Conservation (phyloP, 2,113 vertebrate genomes). For the Lophochroa leadbeateri region DNA sequence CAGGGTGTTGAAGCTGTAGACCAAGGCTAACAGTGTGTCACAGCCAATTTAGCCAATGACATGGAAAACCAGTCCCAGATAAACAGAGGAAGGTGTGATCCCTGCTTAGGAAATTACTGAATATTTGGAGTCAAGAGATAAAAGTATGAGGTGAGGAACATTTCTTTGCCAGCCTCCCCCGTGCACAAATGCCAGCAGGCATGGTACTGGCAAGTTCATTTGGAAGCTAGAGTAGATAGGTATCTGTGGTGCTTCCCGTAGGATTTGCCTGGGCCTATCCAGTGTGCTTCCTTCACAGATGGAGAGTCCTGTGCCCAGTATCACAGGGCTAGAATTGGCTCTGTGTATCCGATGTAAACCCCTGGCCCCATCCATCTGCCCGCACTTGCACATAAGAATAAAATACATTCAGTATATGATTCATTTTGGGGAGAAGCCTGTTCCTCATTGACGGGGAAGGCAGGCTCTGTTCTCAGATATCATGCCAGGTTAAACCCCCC, state of each 20-base stretch:
- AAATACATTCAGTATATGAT: background rate
- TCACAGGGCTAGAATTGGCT: background rate
- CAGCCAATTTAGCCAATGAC: background rate
- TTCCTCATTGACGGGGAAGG: fast-evolving
- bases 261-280: background rate
- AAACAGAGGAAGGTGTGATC: background rate
- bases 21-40: background rate
- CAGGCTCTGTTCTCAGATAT: background rate
- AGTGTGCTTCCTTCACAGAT: background rate
- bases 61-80: background rate
- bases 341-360: fast-evolving
- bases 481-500: background rate
- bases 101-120: background rate
- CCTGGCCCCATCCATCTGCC: background rate
- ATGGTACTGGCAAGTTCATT: background rate
- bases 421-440: background rate
- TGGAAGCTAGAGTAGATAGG: background rate
- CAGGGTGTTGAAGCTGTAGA: background rate
- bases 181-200: background rate
- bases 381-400: background rate
- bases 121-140: background rate
- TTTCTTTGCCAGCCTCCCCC: background rate
- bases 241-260: background rate
- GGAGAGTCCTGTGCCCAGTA: background rate
- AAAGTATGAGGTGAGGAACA: background rate